Evolutionary conservation across 2,797 vertebrate species (phyloP), one percentile per base, ranked within the genome.

Genomic region (Tadarida brasiliensis): DNA sequence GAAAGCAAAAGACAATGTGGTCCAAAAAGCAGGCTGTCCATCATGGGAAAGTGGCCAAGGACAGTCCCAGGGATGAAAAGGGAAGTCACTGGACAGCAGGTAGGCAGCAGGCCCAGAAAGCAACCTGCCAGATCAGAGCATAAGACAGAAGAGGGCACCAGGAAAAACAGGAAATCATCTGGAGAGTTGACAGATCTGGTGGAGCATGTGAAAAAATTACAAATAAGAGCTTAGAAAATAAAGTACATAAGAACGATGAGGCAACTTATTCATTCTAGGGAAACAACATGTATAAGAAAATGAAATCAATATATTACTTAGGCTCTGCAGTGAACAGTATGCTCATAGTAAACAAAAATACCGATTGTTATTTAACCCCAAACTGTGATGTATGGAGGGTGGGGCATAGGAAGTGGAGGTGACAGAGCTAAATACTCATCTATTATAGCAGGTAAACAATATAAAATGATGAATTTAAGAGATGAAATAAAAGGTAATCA

Each of bases 221-320:
- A 87, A 85, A 44, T 59, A 49, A 63, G 20, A 91, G 59, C 44
- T 94, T 70, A 88, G 70, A 88, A 87, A 92, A 92, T 15, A 14
- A 80, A 82, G 17, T 12, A 1, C n/a, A 61, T 59, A 24, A 57
- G 85, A 30, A 92, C 70, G 49, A 86, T 57, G 28, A 76, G 33
- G 44, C n/a, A 77, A 59, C n/a, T 24, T 24, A 16, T 57, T 91
- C 56, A 84, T 88, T 39, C 14, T 87, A 74, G 65, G 49, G 68
- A 87, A 86, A 82, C 12, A 84, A 80, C 49, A 63, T 47, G 26
- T 73, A 22, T 67, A 44, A 71, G 9, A 61, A 82, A 76, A 76
- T 10, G 51, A 74, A 76, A 76, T 49, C 39, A 74, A 35, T 63
- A 68, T 30, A 28, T 24, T 47, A 51, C 39, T 51, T 57, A 73